phyloP scores from a whole-genome alignment of 2,113 vertebrate genomes.

The Zapus hudsonius region DNA sequence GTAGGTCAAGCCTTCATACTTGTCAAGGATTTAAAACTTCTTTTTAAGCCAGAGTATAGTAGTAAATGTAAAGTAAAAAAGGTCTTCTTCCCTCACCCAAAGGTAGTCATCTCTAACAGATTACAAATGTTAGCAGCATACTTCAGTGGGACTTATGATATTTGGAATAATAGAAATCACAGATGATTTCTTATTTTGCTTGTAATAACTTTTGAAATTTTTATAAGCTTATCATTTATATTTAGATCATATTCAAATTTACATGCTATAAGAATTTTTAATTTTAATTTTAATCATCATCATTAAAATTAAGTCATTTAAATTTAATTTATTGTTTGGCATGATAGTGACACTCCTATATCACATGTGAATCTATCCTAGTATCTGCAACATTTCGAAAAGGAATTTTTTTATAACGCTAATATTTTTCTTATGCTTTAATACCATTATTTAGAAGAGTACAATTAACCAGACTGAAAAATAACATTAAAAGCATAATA shows the following conservation, averaged over 20 bases:
- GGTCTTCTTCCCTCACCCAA: not conserved
- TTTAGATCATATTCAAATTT: too few relatives aligned
- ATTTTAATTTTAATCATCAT: too few relatives aligned
- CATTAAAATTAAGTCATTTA: too few relatives aligned
- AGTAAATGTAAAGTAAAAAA: not conserved
- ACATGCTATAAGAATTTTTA: too few relatives aligned
- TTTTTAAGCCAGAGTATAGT: not conserved
- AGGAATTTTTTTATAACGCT: not conserved
- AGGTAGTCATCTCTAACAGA: not conserved
- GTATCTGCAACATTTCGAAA: not conserved
- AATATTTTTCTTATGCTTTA: not conserved
- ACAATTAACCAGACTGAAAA: not conserved
- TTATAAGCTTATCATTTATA: not conserved
- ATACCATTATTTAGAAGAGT: not conserved
- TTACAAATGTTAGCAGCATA: not conserved
- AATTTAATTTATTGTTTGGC: not conserved
- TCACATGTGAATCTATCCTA: not conserved
- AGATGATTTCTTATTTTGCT: not conserved
- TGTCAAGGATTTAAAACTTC: not conserved
- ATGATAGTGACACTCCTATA: not conserved
- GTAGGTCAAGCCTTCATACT: too few relatives aligned
- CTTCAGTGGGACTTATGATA: not conserved
- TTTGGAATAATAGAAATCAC: not conserved
- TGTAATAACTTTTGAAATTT: conserved; percentile 3
- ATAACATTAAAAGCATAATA: not conserved